Percentiles rank a stretch among this genome's conserved stretches.
These are phyloP conservation scores for Octopus sinensis DNA, from an alignment of 1,140 invertebrate genomes.

Conservation along the genomic window DNA sequence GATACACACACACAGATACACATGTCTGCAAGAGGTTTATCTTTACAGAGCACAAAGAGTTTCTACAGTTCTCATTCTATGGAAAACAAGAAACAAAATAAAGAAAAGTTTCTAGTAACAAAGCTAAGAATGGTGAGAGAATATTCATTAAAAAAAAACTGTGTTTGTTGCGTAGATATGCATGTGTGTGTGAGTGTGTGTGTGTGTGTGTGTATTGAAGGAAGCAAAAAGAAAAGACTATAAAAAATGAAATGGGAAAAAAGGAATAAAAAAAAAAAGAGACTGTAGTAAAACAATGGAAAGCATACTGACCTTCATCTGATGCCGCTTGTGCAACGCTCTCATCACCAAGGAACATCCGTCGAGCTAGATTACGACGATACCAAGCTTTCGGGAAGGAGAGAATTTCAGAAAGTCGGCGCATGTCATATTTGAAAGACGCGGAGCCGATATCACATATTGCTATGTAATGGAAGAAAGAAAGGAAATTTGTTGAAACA, in stretches of 20 bases:
- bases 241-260: background rate
- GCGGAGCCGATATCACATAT: conserved; percentile 96
- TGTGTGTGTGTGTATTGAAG: background rate
- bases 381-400: conserved; percentile 96
- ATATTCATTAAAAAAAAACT: too few relatives aligned
- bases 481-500: too few relatives aligned
- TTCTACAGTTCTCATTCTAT: too few relatives aligned
- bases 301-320: conserved; percentile 40
- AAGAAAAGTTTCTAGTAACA: too few relatives aligned
- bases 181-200: background rate
- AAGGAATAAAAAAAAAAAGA: background rate
- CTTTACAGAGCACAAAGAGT: too few relatives aligned
- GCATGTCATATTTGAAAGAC: conserved; percentile 98
- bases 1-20: too few relatives aligned
- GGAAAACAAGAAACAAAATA: too few relatives aligned
- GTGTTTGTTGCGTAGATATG: too few relatives aligned
- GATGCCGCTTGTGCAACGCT: conserved; percentile 34
- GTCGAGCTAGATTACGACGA: conserved; percentile 81
- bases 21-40: too few relatives aligned
- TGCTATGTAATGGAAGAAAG: conserved; percentile 59
- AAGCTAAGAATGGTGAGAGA: too few relatives aligned
- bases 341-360: conserved; percentile 86
- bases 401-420: conserved; percentile 92
- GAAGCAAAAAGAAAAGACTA: background rate
- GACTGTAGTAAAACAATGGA: conserved; percentile 15